Conservation (phyloP, 2,797 vertebrate genomes). For the Simalia tracyae region DNA sequence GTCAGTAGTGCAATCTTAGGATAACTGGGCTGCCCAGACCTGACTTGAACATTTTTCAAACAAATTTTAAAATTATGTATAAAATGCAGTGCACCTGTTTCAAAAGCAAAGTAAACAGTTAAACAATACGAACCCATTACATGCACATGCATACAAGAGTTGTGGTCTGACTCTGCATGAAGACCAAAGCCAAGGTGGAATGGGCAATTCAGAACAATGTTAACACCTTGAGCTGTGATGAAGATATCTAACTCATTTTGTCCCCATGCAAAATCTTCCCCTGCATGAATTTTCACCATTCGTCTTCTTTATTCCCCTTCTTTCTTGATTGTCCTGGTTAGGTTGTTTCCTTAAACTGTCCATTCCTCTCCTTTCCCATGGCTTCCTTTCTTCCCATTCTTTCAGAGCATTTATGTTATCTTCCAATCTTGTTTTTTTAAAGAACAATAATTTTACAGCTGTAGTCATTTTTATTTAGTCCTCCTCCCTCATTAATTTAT, state of each 20-base stretch:
- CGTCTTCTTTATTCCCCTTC: background rate
- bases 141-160: background rate
- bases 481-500: no score
- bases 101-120: background rate
- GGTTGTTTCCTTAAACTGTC: background rate
- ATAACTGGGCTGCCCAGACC: no score
- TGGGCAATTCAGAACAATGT: background rate
- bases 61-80: background rate
- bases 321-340: background rate
- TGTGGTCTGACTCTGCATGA: no score
- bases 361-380: no score
- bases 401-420: no score
- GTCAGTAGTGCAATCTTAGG: no score
- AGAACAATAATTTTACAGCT: no score
- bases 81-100: background rate
- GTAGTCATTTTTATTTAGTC: no score
- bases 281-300: background rate
- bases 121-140: no score
- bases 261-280: background rate
- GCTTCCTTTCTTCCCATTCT: no score
- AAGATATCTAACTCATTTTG: background rate
- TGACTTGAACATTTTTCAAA: background rate
- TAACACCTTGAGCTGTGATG: background rate
- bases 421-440: no score
- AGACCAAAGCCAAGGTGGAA: no score